Base-by-base conservation (phyloP, 1,140 invertebrate species). In the Xylocopa sonorina region DNA sequence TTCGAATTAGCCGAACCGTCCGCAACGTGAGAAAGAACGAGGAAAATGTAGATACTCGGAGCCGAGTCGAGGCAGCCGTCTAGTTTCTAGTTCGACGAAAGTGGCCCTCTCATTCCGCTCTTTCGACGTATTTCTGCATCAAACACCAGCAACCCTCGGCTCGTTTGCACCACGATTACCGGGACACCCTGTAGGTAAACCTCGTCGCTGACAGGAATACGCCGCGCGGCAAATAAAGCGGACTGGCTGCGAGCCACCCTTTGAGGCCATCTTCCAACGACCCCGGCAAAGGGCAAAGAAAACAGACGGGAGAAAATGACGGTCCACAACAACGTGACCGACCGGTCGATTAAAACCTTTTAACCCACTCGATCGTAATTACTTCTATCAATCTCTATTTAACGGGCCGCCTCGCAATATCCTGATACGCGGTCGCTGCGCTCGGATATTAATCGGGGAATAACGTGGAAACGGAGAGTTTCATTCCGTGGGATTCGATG, bases 291-390 rank as follows among this genome's bases (percentile, higher is more conserved):
- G 48, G 21, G 7, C 12, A 16, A 41, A 43, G 43, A 60, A 62
- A 58, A 57, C 32, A 51, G 43, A 58, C 27, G 43, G 7, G 6
- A 50, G 53, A 69, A 38, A 41, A 77, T 77, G 57, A 55, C 43
- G 34, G 51, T 60, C 58, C 29, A 53, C 32, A 68, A 76, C 41
- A 68, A 67, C 51, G 16, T 48, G 53, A 24, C 24, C 46, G 57
- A 34, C 14, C n/a, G n/a, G 18, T 41, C 58, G 75, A 78, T 78
- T 71, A 48, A 78, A 78, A 32, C 43, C 55, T 60, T 78, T 77
- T 60, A 60, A 34, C 41, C 29, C 18, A n/a, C n/a, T 50, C 53
- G 53, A 50, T 50, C 55, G 75, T 62, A 41, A 62, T 60, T 60
- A 41, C 55, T 51, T 50, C 67, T 50, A 78, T 71, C 21, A 71